These are phyloP conservation scores for Oreochromis niloticus DNA, from an alignment of 2,113 vertebrate species.

Conservation along the genomic window DNA sequence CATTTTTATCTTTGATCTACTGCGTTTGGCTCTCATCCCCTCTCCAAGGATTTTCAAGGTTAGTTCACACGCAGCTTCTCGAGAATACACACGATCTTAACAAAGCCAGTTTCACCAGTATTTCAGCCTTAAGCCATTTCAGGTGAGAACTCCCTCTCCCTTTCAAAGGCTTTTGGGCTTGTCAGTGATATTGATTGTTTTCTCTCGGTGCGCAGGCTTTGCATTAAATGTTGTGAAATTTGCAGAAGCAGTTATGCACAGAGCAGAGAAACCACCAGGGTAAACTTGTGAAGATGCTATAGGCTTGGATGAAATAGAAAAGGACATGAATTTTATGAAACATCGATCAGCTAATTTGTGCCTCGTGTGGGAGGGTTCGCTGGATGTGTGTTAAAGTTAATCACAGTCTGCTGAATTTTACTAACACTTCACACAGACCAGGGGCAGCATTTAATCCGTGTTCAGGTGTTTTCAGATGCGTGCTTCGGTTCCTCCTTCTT, in stretches of 20 bases:
- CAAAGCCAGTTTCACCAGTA: neutral
- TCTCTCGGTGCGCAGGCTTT: neutral
- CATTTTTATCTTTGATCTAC: conserved; percentile 10
- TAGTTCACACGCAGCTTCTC: neutral
- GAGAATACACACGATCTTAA: neutral
- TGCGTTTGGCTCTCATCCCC: neutral
- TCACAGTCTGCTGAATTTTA: neutral
- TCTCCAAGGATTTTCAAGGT: neutral
- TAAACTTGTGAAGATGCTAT: neutral
- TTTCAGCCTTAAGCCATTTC: neutral
- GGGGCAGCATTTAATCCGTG: neutral
- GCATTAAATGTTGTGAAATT: neutral
- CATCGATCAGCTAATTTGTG: neutral
- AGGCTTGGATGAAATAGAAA: neutral
- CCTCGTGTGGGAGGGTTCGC: no score
- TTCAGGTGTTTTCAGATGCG: neutral
- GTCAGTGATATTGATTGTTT: neutral
- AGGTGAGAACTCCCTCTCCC: neutral
- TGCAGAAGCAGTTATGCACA: neutral
- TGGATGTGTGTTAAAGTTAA: neutral
- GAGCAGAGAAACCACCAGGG: neutral
- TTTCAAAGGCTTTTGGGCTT: neutral
- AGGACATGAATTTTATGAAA: conserved; percentile 6
- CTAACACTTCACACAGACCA: neutral
- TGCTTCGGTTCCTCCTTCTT: neutral